phyloP scores from a whole-genome alignment of 2,797 vertebrate species.

The Semaprochilodus insignis region DNA sequence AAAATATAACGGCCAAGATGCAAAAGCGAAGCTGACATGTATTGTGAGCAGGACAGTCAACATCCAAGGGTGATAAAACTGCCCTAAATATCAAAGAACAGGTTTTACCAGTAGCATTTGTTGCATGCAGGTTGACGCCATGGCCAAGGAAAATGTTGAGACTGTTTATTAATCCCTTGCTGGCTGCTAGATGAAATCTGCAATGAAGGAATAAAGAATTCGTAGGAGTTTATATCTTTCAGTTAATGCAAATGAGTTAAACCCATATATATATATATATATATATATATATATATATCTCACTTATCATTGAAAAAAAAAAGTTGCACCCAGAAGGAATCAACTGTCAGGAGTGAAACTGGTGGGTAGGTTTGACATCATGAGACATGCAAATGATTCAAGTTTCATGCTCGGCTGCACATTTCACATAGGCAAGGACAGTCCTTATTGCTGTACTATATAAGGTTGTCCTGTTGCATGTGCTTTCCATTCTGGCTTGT shows the following conservation, averaged over 20 bases:
- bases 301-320: too few relatives aligned
- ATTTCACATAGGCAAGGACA: too few relatives aligned
- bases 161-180: conserved; percentile 84
- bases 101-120: conserved; percentile 79
- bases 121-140: conserved; percentile 78
- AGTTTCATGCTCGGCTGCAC: too few relatives aligned
- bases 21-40: neutral
- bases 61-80: neutral
- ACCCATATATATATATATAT: neutral
- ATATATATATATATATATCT: too few relatives aligned
- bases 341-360: too few relatives aligned
- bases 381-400: too few relatives aligned
- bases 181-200: conserved; percentile 85
- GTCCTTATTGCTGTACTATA: too few relatives aligned
- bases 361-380: too few relatives aligned
- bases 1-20: too few relatives aligned
- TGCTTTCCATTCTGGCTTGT: too few relatives aligned
- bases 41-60: neutral
- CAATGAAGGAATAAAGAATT: conserved; percentile 12
- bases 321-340: too few relatives aligned
- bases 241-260: neutral
- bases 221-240: neutral
- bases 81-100: neutral
- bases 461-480: too few relatives aligned
- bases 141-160: conserved; percentile 83